These are phyloP conservation scores for Drosophila prosaltans DNA, from an alignment of 1,140 invertebrate species.

Conservation along the genomic window DNA sequence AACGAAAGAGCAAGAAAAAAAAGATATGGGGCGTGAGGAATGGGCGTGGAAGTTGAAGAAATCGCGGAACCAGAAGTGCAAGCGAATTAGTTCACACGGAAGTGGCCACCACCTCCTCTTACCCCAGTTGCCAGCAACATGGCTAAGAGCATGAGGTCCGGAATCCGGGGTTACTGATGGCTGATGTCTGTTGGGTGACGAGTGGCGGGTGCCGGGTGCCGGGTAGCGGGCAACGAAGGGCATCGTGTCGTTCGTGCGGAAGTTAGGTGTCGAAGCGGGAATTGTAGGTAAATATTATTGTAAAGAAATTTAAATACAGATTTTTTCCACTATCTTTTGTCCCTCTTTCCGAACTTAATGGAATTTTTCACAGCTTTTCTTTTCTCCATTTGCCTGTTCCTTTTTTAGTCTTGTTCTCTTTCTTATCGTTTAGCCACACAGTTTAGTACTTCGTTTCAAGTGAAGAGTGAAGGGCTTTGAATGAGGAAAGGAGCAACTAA, in stretches of 20 bases:
- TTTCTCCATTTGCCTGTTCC: constrained; percentile 28
- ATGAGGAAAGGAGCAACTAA: constrained; percentile 15
- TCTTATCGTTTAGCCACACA: constrained; percentile 26
- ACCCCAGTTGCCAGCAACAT: constrained; percentile 18
- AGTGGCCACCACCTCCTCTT: constrained; percentile 40
- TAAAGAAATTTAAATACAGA: constrained; percentile 71
- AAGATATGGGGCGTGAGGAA: constrained; percentile 24
- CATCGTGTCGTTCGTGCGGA: constrained; percentile 59
- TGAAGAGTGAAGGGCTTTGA: background rate
- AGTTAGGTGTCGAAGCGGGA: constrained; percentile 73
- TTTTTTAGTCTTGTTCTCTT: constrained; percentile 18
- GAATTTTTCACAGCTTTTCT: constrained; percentile 46
- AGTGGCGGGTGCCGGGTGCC: background rate
- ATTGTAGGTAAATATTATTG: constrained; percentile 79
- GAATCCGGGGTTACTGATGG: background rate
- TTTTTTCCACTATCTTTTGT: constrained; percentile 68
- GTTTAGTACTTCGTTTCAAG: constrained; percentile 29
- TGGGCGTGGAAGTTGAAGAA: constrained; percentile 49
- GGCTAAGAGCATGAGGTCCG: constrained; percentile 5
- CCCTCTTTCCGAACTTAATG: constrained; percentile 40
- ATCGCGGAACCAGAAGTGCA: constrained; percentile 63
- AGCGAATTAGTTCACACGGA: constrained; percentile 79
- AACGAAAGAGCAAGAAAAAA: constrained; percentile 6
- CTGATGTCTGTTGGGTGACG: background rate
- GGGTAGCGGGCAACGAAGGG: background rate